Percentiles rank a stretch among this genome's conserved stretches.
phyloP scores from a whole-genome alignment of 2,797 vertebrate species.

The Melanogrammus aeglefinus region DNA sequence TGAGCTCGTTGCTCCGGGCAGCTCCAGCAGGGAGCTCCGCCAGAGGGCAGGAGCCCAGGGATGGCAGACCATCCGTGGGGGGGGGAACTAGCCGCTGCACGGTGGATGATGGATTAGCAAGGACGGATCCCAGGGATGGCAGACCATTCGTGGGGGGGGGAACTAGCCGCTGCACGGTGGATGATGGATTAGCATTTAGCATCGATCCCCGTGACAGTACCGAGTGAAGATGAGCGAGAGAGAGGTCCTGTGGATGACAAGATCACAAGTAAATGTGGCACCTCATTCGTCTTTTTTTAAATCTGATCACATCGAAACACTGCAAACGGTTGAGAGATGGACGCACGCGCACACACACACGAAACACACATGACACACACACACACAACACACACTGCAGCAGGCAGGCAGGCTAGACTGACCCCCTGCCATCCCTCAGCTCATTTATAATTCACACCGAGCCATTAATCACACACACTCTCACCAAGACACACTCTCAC shows the following conservation, averaged over 20 bases:
- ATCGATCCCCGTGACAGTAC: too few relatives aligned
- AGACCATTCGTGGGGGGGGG: too few relatives aligned
- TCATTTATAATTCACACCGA: conserved; percentile 70
- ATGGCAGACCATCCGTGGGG: not conserved
- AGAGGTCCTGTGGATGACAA: too few relatives aligned
- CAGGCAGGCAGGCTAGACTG: conserved; percentile 28
- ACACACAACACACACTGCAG: conserved; percentile 5
- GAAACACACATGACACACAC: not conserved
- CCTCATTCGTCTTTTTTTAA: too few relatives aligned
- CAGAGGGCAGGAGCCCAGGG: too few relatives aligned
- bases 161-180: too few relatives aligned
- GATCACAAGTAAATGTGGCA: too few relatives aligned
- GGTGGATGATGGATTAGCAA: not conserved
- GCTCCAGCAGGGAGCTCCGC: too few relatives aligned
- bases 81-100: not conserved
- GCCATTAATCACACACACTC: conserved; percentile 58
- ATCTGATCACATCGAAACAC: conserved; percentile 13
- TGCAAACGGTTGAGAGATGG: conserved; percentile 12
- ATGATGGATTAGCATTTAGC: not conserved
- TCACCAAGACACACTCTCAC: not conserved
- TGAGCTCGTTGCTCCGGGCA: too few relatives aligned
- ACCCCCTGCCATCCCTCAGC: conserved; percentile 42
- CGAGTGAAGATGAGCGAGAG: too few relatives aligned
- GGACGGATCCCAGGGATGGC: too few relatives aligned
- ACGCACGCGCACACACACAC: not conserved